These are phyloP conservation scores for Meandrina meandrites DNA, from an alignment of 92 coral and sea anemone genomes.

Conservation along the genomic window DNA sequence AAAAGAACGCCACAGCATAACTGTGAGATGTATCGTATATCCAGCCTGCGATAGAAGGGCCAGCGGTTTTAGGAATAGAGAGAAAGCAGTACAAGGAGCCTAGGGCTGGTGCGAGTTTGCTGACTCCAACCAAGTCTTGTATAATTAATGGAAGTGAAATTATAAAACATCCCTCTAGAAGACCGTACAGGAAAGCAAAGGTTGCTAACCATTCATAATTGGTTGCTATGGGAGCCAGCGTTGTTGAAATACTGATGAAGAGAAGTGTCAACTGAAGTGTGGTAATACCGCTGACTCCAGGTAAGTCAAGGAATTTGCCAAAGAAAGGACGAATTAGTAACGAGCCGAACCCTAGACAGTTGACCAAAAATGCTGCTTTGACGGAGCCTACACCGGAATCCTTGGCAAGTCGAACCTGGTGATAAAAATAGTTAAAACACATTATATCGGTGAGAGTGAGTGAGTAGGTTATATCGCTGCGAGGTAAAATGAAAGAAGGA, in stretches of 20 bases:
- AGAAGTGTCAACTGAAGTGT: slow-evolving; percentile 19
- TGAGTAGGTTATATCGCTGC: not conserved
- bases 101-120: slow-evolving; percentile 24
- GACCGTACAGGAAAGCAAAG: slow-evolving; percentile 33
- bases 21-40: slow-evolving; percentile 45
- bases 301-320: slow-evolving; percentile 40
- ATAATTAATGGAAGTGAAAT: slow-evolving; percentile 21
- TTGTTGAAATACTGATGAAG: not conserved
- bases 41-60: slow-evolving; percentile 57
- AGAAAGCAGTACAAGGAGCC: slow-evolving; percentile 33
- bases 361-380: slow-evolving; percentile 37
- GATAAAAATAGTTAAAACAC: not conserved
- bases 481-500: not conserved
- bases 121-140: slow-evolving; percentile 38
- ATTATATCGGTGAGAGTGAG: not conserved
- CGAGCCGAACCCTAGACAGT: slow-evolving; percentile 30
- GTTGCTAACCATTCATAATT: slow-evolving; percentile 35
- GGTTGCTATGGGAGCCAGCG: slow-evolving; percentile 37
- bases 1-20: slow-evolving; percentile 41
- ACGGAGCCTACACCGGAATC: slow-evolving; percentile 29
- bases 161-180: slow-evolving; percentile 45
- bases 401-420: slow-evolving; percentile 46
- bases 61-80: slow-evolving; percentile 33
- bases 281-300: slow-evolving; percentile 13
- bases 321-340: slow-evolving; percentile 33